Evolutionary conservation across 37 sponge, comb jelly and placozoan genomes (phyloP).

Genomic region (Petrosia ficiformis): DNA sequence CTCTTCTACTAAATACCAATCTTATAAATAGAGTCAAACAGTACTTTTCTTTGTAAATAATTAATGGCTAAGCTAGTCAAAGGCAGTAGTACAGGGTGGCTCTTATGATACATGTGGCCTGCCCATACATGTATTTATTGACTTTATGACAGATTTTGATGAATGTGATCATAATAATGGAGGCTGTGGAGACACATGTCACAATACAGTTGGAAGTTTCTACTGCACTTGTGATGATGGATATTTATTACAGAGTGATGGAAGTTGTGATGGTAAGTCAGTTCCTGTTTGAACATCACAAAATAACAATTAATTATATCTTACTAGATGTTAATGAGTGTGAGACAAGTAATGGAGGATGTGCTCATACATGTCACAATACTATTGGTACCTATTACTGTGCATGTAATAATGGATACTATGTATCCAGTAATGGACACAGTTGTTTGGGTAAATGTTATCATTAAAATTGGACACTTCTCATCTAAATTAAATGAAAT

Average conservation of each 20-base stretch:
- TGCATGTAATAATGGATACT: slow-evolving; percentile 37
- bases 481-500: too few relatives aligned
- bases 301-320: slow-evolving; percentile 20
- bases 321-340: slow-evolving; percentile 69
- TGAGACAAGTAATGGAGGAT: not conserved
- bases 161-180: slow-evolving; percentile 31
- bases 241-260: slow-evolving; percentile 1
- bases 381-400: slow-evolving; percentile 58
- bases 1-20: too few relatives aligned
- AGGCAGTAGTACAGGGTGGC: too few relatives aligned
- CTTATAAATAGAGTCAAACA: too few relatives aligned
- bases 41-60: too few relatives aligned
- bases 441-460: not conserved
- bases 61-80: too few relatives aligned
- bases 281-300: slow-evolving; percentile 26
- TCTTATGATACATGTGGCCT: too few relatives aligned
- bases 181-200: slow-evolving; percentile 35
- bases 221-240: slow-evolving; percentile 27
- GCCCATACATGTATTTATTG: too few relatives aligned
- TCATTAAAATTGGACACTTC: too few relatives aligned
- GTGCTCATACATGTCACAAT: slow-evolving; percentile 50
- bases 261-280: slow-evolving; percentile 15
- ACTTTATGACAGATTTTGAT: slow-evolving; percentile 28
- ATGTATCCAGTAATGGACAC: not conserved
- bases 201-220: slow-evolving; percentile 15